Evolutionary conservation across 2,113 vertebrate genomes (phyloP).

Genomic region (Spilogale gracilis): DNA sequence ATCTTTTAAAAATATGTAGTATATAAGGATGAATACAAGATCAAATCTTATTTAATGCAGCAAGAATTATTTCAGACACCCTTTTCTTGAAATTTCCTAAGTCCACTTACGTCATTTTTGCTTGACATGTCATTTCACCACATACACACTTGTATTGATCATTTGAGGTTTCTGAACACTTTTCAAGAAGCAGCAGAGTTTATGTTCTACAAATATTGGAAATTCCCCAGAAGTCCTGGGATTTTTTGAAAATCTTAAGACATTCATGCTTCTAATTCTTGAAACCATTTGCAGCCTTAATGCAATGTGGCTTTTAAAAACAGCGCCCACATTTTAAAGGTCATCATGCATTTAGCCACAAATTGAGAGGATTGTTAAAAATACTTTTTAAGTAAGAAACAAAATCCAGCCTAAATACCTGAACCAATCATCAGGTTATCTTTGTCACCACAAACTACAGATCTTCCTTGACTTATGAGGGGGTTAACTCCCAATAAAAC

Average conservation of each 20-base stretch:
- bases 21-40: constrained; percentile 12
- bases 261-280: constrained; percentile 56
- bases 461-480: neutral
- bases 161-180: neutral
- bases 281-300: constrained; percentile 41
- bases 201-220: constrained; percentile 50
- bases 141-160: neutral
- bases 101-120: neutral
- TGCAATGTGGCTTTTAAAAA: constrained; percentile 44
- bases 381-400: constrained; percentile 41
- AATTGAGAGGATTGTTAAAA: neutral
- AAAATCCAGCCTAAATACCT: constrained; percentile 30
- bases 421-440: neutral
- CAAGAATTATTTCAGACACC: constrained; percentile 7
- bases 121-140: neutral
- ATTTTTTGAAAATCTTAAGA: constrained; percentile 55
- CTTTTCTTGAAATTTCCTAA: constrained; percentile 30
- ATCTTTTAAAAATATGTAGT: constrained; percentile 68
- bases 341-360: constrained; percentile 4
- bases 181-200: constrained; percentile 22
- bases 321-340: neutral
- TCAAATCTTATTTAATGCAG: neutral
- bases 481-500: neutral
- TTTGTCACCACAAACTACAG: neutral
- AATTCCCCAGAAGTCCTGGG: constrained; percentile 76